These are phyloP conservation scores for Micrastur ruficollis DNA, from an alignment of 2,797 vertebrate genomes.

Conservation along the genomic window DNA sequence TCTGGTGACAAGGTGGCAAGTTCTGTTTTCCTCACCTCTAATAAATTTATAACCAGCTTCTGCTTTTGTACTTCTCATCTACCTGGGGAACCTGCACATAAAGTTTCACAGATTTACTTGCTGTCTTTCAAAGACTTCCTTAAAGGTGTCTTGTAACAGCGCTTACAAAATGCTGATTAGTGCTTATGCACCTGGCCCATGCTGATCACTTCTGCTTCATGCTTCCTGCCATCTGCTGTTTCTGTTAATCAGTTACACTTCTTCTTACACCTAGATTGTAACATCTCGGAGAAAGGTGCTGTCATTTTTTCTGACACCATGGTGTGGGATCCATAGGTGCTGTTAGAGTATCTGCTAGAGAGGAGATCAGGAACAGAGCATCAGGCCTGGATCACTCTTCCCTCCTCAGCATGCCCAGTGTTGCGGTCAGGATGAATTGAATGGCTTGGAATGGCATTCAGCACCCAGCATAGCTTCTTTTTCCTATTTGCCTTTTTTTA, in stretches of 20 bases:
- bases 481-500: neutral
- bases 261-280: neutral
- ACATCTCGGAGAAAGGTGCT: neutral
- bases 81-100: neutral
- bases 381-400: neutral
- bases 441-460: neutral
- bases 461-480: neutral
- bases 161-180: neutral
- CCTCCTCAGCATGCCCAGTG: neutral
- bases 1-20: neutral
- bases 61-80: neutral
- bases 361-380: neutral
- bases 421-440: neutral
- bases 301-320: neutral
- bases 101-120: neutral
- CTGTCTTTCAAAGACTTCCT: neutral
- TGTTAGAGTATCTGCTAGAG: neutral
- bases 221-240: constrained; percentile 25
- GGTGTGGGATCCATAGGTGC: neutral
- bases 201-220: neutral
- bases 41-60: neutral
- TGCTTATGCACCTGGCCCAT: neutral
- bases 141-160: neutral
- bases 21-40: neutral
- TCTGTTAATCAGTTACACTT: neutral